These are phyloP conservation scores for Conus canariensis DNA, from an alignment of 2,888 invertebrate genomes.

Conservation along the genomic window DNA sequence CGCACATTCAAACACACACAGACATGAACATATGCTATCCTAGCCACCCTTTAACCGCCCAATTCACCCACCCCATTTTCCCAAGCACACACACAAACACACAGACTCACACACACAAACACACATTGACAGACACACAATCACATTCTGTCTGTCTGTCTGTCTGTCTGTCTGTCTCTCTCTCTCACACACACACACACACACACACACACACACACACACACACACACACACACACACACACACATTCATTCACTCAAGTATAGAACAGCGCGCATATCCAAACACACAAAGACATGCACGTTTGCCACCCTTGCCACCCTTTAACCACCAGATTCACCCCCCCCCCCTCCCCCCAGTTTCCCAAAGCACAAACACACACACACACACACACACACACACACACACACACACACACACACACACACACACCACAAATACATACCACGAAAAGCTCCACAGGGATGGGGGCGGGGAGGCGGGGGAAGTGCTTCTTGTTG, in stretches of 20 bases:
- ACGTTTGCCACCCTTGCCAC: background rate
- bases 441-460: constrained; percentile 60
- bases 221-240: constrained; percentile 1
- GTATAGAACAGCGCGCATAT: background rate
- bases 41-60: too few species aligned
- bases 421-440: constrained; percentile 18
- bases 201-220: background rate
- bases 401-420: constrained; percentile 18
- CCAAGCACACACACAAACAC: too few species aligned
- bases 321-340: too few species aligned
- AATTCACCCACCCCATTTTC: too few species aligned
- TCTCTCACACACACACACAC: background rate
- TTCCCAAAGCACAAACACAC: background rate
- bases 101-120: too few species aligned
- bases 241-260: constrained; percentile 3
- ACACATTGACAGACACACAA: too few species aligned
- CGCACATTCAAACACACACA: too few species aligned
- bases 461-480: constrained; percentile 51
- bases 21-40: too few species aligned
- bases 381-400: background rate
- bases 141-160: too few species aligned
- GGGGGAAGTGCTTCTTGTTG: constrained; percentile 54
- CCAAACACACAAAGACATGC: background rate
- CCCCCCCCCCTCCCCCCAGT: too few species aligned
- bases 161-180: too few species aligned